Base-by-base conservation (phyloP, 1,140 invertebrate species). In the Halyomorpha halys region DNA sequence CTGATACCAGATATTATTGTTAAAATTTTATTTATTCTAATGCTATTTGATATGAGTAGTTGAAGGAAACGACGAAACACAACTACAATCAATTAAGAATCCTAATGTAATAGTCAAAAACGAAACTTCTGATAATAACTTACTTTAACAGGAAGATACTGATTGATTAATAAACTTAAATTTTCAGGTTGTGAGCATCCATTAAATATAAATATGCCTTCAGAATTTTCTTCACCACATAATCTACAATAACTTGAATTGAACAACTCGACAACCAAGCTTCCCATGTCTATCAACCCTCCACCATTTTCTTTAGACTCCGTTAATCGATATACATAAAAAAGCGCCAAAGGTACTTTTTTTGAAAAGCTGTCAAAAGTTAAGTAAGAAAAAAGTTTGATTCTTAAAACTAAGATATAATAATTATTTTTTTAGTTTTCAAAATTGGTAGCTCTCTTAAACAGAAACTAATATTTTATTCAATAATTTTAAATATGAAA, bases 1-100 rank as follows among this genome's bases (percentile, higher is more conserved):
- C 14, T 49, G n/a, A 49, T 5, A 9, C 1, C 9, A 49, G 5
- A 21, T 6, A 6, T 39, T 39, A 39, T 39, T 13, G 4, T 13
- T 13, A 6, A 11, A 6, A 49, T 19, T n/a, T 6, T 18, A 8
- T 6, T 11, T 18, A 6, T 49, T n/a, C n/a, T 4, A n/a, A 18
- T 8, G 47, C n/a, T 19, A 19, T 49, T 49, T 49, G 47, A 49
- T 21, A 49, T 49, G n/a, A 49, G 47, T 49, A 49, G 47, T 49
- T 6, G 21, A 49, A 18, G 21, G 21, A 49, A 19, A 18, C n/a
- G 47, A 13, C 34, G 34, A 39, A 39, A 49, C n/a, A 49, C 47
- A 49, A 49, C 47, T 49, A 49, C 5, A 49, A 49, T 49, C 47
- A 49, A 49, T 49, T 18, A 21, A 19, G 47, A 49, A 49, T 3